These are phyloP conservation scores for Mesorhabditis sp. DNA, from an alignment of 2,888 invertebrate genomes.

Conservation along the genomic window DNA sequence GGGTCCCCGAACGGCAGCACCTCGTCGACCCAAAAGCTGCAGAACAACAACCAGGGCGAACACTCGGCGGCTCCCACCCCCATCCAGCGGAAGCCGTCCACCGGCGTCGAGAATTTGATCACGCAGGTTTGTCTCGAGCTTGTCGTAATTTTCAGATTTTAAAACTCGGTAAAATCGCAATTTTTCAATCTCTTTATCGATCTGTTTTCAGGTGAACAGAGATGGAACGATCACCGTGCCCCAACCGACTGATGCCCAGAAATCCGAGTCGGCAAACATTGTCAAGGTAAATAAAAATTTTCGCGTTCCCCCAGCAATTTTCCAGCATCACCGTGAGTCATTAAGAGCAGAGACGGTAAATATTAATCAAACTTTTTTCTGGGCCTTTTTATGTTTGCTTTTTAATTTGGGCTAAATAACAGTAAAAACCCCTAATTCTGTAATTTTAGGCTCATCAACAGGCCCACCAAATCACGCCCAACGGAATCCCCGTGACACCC, in stretches of 20 bases:
- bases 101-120: background rate
- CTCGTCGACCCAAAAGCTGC: background rate
- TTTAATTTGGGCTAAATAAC: too few species aligned
- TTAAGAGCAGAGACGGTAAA: background rate
- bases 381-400: too few species aligned
- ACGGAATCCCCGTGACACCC: background rate
- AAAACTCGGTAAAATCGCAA: too few species aligned
- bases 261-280: background rate
- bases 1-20: background rate
- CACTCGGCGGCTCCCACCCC: background rate
- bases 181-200: too few species aligned
- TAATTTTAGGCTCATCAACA: constrained; percentile 5
- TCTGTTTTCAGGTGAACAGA: background rate
- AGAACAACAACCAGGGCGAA: background rate
- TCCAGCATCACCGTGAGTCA: background rate
- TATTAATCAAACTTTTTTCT: too few species aligned
- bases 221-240: constrained; percentile 5
- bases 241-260: background rate
- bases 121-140: background rate
- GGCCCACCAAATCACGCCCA: background rate
- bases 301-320: background rate
- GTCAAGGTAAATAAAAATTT: background rate
- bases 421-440: too few species aligned
- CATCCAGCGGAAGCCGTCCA: background rate
- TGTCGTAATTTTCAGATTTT: too few species aligned